These are phyloP conservation scores for Chlamydotis undulata DNA, from an alignment of 2,113 vertebrate species.

Conservation along the genomic window DNA sequence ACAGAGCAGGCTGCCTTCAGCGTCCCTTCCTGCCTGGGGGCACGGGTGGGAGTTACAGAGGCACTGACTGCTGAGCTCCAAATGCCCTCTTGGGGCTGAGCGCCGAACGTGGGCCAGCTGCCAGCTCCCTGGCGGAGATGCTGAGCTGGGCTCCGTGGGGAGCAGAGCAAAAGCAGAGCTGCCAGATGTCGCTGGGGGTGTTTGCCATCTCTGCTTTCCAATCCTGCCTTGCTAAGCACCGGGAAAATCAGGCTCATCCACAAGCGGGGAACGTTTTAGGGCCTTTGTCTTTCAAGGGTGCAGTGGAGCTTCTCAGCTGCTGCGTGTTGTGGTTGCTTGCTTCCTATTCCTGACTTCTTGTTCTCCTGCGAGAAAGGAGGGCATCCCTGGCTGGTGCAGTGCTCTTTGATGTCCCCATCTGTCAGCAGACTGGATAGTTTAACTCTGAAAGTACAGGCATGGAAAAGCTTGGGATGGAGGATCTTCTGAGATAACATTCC, in stretches of 20 bases:
- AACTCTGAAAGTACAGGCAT: not conserved
- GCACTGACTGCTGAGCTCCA: not conserved
- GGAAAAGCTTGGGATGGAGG: not conserved
- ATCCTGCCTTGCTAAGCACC: not conserved
- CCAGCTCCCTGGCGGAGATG: not conserved
- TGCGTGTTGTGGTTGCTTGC: fast-evolving
- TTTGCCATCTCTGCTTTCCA: not conserved
- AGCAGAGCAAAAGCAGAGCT: not conserved
- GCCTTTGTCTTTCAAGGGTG: not conserved
- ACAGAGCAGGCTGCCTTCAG: not conserved
- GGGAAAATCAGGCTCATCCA: not conserved
- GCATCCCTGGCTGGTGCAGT: not conserved
- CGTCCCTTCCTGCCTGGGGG: not conserved
- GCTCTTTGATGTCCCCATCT: not conserved
- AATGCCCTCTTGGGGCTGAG: not conserved
- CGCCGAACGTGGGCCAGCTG: fast-evolving
- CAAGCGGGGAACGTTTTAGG: not conserved
- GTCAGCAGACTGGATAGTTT: not conserved
- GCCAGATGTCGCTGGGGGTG: not conserved
- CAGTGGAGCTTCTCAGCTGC: not conserved
- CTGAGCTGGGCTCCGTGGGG: not conserved
- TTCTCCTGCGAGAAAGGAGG: not conserved
- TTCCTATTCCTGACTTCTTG: not conserved
- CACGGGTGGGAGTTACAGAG: not conserved
- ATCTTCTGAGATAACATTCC: not conserved